Percentiles rank a stretch among this genome's conserved stretches.
phyloP scores from a whole-genome alignment of 2,888 invertebrate species.

The Apotomis turbidana region DNA sequence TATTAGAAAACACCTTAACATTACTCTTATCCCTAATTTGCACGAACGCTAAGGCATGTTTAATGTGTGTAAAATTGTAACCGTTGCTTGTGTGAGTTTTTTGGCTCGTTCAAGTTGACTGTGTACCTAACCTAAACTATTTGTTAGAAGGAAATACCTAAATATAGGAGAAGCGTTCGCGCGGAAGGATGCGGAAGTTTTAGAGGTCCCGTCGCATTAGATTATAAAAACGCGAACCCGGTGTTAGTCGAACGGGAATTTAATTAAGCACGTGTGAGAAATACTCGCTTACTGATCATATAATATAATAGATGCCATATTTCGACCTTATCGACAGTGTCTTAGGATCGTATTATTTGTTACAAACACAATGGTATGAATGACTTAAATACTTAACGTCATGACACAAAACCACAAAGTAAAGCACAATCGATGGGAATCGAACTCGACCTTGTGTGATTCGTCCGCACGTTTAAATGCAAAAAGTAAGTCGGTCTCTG shows the following conservation, averaged over 20 bases:
- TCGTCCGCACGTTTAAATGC: no score
- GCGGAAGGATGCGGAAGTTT: slow-evolving; percentile 11
- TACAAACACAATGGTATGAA: no score
- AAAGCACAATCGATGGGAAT: no score
- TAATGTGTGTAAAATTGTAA: slow-evolving; percentile 14
- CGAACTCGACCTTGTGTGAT: no score
- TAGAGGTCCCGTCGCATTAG: neutral
- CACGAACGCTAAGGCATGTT: slow-evolving; percentile 36
- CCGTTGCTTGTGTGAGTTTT: slow-evolving; percentile 14
- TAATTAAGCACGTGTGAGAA: neutral
- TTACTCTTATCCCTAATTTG: slow-evolving; percentile 31
- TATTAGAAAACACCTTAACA: slow-evolving; percentile 18
- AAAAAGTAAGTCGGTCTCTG: no score
- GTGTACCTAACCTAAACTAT: slow-evolving; percentile 5
- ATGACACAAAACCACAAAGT: neutral
- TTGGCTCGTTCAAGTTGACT: slow-evolving; percentile 11
- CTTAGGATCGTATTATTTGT: no score
- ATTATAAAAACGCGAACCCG: neutral
- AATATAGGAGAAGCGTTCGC: slow-evolving; percentile 25
- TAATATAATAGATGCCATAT: no score
- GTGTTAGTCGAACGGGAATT: neutral
- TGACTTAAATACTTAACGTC: no score
- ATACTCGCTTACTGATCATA: neutral
- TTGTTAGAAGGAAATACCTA: neutral
- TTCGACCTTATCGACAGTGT: no score